These are phyloP conservation scores for Dromas ardeola DNA, from an alignment of 2,113 vertebrate species.

Conservation along the genomic window DNA sequence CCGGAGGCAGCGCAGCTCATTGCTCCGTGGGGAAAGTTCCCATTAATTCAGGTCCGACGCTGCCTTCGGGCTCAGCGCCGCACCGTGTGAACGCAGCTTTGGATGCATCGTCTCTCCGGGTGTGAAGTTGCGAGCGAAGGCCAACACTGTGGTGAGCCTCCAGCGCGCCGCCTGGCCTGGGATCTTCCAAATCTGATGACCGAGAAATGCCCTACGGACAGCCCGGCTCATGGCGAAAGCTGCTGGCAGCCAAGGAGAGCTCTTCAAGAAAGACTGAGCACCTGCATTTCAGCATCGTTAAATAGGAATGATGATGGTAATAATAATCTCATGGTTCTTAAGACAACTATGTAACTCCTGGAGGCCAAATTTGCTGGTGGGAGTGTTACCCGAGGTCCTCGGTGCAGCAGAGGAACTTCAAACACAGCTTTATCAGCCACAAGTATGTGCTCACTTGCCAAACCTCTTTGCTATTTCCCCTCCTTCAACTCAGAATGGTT, in stretches of 20 bases:
- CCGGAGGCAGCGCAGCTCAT: background rate
- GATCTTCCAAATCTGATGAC: background rate
- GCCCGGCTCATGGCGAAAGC: fast-evolving
- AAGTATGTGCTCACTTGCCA: fast-evolving
- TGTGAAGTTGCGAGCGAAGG: background rate
- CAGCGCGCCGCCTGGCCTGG: fast-evolving
- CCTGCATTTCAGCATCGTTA: fast-evolving
- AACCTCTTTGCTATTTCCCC: background rate
- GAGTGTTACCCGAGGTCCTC: fast-evolving
- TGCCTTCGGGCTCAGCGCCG: background rate
- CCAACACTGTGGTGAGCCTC: fast-evolving
- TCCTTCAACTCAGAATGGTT: background rate
- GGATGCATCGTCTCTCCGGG: fast-evolving
- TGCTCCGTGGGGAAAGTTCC: background rate
- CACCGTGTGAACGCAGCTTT: fast-evolving
- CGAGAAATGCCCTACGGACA: fast-evolving
- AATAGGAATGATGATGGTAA: background rate
- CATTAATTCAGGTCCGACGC: fast-evolving
- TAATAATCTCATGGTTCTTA: background rate
- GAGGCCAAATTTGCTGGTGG: fast-evolving
- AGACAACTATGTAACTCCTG: background rate
- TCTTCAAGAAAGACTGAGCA: background rate
- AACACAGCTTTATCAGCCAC: background rate
- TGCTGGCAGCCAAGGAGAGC: background rate
- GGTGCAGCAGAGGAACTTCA: background rate